A percentile compares a stretch with the other conserved stretches of the same genome.
These are phyloP conservation scores for Lycaon pictus DNA, from an alignment of 2,113 vertebrate species.

Conservation along the genomic window DNA sequence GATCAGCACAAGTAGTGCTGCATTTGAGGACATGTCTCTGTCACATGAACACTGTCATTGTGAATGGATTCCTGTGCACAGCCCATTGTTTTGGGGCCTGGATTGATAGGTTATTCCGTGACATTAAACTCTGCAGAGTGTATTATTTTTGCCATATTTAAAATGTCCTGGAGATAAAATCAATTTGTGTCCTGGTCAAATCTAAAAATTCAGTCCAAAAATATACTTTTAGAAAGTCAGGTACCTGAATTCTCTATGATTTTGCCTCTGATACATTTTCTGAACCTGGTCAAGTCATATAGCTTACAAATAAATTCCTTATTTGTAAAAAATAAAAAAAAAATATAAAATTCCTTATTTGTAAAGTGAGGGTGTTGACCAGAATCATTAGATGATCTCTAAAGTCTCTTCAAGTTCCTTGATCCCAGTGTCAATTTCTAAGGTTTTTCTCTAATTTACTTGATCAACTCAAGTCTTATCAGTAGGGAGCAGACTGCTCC, in stretches of 20 bases:
- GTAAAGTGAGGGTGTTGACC: not conserved
- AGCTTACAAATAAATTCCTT: not conserved
- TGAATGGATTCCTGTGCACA: not conserved
- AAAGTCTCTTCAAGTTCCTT: constrained; percentile 3
- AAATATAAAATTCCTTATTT: not conserved
- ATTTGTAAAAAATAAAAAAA: not conserved
- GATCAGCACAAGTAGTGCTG: not conserved
- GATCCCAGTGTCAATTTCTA: not conserved
- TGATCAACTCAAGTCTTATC: not conserved
- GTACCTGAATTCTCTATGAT: not conserved
- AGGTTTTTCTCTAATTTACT: not conserved
- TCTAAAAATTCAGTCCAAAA: constrained; percentile 18
- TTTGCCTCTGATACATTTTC: not conserved
- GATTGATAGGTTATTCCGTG: not conserved
- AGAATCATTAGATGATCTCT: not conserved
- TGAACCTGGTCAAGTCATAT: not conserved
- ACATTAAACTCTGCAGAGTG: not conserved
- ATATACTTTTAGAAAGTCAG: constrained; percentile 42
- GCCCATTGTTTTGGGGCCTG: not conserved
- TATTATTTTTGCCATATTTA: constrained; percentile 14
- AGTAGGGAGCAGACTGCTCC: not conserved
- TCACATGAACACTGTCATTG: no score
- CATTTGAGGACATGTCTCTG: not conserved
- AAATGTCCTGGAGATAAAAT: not conserved
- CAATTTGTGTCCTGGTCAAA: not conserved